These are phyloP conservation scores for Felis catus DNA, from an alignment of 2,113 vertebrate species.

Conservation along the genomic window F.catus_Fca126_mat1.0 CM031412.1:224267001-224267500, in stretches of 20 bases:
- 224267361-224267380: neutral
- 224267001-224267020: constrained; percentile 50
- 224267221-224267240: neutral
- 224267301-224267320: neutral
- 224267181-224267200: neutral
- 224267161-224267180: neutral
- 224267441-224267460: neutral
- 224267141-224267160: neutral
- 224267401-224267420: neutral
- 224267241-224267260: constrained; percentile 6
- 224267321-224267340: neutral
- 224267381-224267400: neutral
- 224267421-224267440: neutral
- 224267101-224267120: neutral
- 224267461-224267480: neutral
- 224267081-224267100: neutral
- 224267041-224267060: constrained; percentile 54
- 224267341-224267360: neutral
- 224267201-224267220: neutral
- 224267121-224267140: constrained; percentile 54
- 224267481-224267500: neutral
- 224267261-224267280: neutral
- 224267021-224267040: constrained; percentile 39
- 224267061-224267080: constrained; percentile 47
- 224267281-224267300: neutral